Conservation (phyloP, 2,888 invertebrate genomes). For the Hipparchia semele region DNA sequence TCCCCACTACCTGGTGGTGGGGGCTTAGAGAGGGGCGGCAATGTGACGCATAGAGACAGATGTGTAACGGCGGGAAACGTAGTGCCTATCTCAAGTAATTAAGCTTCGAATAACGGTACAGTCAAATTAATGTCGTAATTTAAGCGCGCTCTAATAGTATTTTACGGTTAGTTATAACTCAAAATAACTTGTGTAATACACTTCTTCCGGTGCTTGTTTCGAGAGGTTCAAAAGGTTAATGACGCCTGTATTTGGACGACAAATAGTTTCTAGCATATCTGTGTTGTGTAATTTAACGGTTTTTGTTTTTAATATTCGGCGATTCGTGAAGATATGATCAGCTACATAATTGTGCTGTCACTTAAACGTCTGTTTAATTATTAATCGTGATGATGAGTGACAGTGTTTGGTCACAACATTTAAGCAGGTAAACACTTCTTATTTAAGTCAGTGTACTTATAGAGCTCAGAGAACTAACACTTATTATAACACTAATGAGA, state of each 20-base stretch:
- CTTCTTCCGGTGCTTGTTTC: not conserved
- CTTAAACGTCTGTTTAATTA: not conserved
- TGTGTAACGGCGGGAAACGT: too few species aligned
- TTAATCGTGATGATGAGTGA: not conserved
- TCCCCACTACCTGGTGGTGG: too few species aligned
- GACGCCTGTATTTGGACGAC: not conserved
- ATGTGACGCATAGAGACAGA: too few species aligned
- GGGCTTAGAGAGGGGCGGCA: too few species aligned
- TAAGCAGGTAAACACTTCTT: too few species aligned
- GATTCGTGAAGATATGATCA: not conserved
- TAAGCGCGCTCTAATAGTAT: not conserved
- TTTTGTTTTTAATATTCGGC: not conserved
- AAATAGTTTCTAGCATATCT: not conserved
- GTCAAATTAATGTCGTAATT: too few species aligned
- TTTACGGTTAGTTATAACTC: not conserved
- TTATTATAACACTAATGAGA: too few species aligned
- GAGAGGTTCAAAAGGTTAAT: not conserved
- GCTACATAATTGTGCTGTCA: not conserved
- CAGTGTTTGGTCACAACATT: too few species aligned
- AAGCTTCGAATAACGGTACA: too few species aligned
- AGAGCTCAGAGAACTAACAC: too few species aligned
- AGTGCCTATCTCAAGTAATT: too few species aligned
- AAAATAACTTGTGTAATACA: not conserved
- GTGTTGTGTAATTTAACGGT: not conserved
- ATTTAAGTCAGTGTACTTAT: too few species aligned